These are phyloP conservation scores for Pteria penguin DNA, from an alignment of 2,888 invertebrate species.

Conservation along the genomic window DNA sequence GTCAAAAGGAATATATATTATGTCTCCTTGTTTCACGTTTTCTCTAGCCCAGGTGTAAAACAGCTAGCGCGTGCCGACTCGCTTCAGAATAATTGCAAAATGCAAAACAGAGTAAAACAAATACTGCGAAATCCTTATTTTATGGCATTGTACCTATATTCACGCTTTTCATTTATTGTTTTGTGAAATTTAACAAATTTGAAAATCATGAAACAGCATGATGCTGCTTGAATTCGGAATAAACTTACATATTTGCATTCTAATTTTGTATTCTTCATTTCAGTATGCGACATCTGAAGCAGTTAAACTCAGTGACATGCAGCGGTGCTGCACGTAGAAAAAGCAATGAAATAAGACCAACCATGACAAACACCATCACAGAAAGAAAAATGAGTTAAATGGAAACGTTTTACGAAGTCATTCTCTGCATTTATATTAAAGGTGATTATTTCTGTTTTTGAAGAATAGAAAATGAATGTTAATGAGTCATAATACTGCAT, in stretches of 20 bases:
- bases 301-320: neutral
- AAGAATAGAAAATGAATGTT: too few relatives aligned
- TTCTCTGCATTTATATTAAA: too few relatives aligned
- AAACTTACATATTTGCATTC: neutral
- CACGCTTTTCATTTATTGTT: neutral
- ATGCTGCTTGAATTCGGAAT: neutral
- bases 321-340: too few relatives aligned
- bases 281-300: neutral
- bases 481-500: too few relatives aligned
- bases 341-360: too few relatives aligned
- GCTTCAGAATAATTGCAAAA: neutral
- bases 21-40: neutral
- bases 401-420: too few relatives aligned
- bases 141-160: neutral
- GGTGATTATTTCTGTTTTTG: too few relatives aligned
- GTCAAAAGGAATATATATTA: neutral
- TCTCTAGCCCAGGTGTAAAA: neutral
- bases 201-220: neutral
- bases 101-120: neutral
- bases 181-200: neutral
- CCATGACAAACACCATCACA: too few relatives aligned
- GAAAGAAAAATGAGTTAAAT: too few relatives aligned
- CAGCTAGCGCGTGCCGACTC: neutral
- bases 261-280: neutral
- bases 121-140: neutral